Evolutionary conservation across 2,113 vertebrate species (phyloP).

Genomic region (Porphyrio hochstetteri): DNA sequence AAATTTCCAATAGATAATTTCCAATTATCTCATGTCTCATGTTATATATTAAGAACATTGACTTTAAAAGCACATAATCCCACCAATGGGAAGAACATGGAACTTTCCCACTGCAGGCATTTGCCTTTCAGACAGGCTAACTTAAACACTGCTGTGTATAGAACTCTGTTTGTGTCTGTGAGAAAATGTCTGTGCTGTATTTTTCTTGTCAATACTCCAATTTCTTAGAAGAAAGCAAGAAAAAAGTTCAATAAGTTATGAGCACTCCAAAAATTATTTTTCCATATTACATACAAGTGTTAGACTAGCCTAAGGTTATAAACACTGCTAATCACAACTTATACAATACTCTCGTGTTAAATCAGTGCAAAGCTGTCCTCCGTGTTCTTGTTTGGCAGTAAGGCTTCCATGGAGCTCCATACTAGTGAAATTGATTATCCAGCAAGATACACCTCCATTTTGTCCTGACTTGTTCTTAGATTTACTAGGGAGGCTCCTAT

Average conservation of each 20-base stretch:
- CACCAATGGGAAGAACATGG: not conserved
- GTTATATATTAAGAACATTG: not conserved
- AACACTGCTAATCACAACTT: not conserved
- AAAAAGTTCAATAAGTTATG: not conserved
- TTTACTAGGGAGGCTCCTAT: not conserved
- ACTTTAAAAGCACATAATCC: not conserved
- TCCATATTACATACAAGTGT: not conserved
- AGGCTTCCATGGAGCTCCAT: not conserved
- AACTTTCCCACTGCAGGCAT: not conserved
- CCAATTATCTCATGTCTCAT: not conserved
- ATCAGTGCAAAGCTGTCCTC: not conserved
- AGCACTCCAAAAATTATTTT: not conserved
- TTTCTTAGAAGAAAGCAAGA: not conserved
- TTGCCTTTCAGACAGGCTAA: not conserved
- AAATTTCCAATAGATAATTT: not conserved
- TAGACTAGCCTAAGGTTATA: not conserved
- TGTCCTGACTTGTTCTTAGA: not conserved
- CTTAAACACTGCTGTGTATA: not conserved
- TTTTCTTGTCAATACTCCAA: not conserved
- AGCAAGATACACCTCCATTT: not conserved
- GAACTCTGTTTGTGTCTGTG: not conserved
- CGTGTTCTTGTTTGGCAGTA: not conserved
- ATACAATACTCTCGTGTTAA: not conserved
- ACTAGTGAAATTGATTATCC: not conserved
- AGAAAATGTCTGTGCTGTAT: not conserved